Base-by-base conservation (phyloP, 2,113 vertebrate genomes). In the Bubalus kerabau region DNA sequence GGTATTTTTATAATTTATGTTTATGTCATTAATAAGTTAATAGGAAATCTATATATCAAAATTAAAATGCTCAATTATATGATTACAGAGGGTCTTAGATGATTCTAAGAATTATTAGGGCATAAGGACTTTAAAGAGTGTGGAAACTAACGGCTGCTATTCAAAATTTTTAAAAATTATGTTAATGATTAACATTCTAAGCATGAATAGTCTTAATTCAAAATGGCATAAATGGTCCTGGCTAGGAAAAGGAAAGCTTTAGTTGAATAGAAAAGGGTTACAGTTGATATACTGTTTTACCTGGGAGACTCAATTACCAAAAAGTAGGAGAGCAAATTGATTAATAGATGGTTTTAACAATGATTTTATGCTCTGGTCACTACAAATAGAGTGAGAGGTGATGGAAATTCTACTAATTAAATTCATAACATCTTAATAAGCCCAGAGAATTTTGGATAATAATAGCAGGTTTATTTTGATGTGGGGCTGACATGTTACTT, bases 401-500 rank as follows among this genome's bases (percentile, higher is more conserved):
- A 92, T 97, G 24, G 52, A 98, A 97, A 97, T 91, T 46, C 46
- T 43, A 60, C 87, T 87, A 94, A 91, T 87, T 94, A 94, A 95
- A 96, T 97, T 97, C 74, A 87, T 62, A 94, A 94, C 52, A 87
- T 84, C 80, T 95, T 95, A 92, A 97, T 96, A 98, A 97, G 74
- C 32, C 19, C 17, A 92, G 62, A 67, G 28, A 95, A 89, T 94
- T 97, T 81, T 80, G n/a, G 50, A 84, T 82, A 87, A 92, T 93
- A 95, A 64, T 6, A 83, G 83, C 23, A 93, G 81, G 30, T 93
- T 97, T 97, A 93, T 95, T 96, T 95, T 95, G 40, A 86, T 93
- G 14, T 89, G 83, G 19, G 28, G 54, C 85, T 88, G 56, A 84
- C 10, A 76, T 85, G 54, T 94, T 89, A 82, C 32, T 89, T 94